Evolutionary conservation across 2,797 vertebrate genomes (phyloP).

Genomic region (Rousettus madagascariensis): DNA sequence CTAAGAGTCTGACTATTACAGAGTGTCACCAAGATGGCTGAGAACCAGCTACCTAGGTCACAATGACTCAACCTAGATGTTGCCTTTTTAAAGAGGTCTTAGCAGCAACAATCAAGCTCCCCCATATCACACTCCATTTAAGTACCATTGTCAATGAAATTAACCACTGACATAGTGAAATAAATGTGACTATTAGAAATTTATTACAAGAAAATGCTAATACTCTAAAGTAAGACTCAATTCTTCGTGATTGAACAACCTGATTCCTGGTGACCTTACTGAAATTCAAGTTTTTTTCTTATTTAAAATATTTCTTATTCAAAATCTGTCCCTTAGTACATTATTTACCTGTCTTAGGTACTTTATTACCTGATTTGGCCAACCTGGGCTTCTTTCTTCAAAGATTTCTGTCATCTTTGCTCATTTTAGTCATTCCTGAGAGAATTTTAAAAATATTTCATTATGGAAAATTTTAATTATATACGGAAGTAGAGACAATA

Average conservation of each 20-base stretch:
- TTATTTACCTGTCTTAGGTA: background rate
- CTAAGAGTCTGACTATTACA: background rate
- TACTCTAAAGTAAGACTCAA: background rate
- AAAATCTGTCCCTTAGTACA: background rate
- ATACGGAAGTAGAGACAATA: background rate
- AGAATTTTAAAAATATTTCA: background rate
- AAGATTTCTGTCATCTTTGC: background rate
- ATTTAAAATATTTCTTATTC: background rate
- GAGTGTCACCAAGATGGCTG: background rate
- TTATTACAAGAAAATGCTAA: background rate
- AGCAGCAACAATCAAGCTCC: background rate
- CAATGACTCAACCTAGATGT: background rate
- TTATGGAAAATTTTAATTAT: background rate
- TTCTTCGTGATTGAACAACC: background rate
- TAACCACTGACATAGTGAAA: background rate
- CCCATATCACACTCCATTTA: background rate
- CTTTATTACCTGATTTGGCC: background rate
- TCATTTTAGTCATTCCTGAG: background rate
- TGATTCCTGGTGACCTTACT: background rate
- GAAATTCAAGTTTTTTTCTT: background rate
- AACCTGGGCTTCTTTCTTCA: background rate
- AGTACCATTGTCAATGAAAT: background rate
- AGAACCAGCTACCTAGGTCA: background rate
- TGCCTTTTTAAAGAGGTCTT: background rate
- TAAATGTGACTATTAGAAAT: background rate